phyloP scores from a whole-genome alignment of 1,140 invertebrate species.

The Listronotus oregonensis region DNA sequence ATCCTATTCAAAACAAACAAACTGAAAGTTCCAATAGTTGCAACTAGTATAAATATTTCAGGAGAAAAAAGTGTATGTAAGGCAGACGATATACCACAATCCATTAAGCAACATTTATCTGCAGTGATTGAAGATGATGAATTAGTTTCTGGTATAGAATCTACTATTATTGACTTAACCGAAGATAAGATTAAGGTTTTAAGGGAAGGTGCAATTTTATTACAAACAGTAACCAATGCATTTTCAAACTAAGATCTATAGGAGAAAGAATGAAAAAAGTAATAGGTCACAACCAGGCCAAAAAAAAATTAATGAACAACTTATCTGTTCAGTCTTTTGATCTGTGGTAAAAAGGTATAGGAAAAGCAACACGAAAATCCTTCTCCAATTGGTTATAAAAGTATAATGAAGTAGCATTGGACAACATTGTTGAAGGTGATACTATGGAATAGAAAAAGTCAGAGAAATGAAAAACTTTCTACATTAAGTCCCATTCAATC shows the following conservation, averaged over 20 bases:
- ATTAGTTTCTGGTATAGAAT: constrained; percentile 1
- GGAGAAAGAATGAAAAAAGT: too few species aligned
- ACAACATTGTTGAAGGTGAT: too few species aligned
- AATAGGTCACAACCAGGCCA: too few species aligned
- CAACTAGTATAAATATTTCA: constrained; percentile 1
- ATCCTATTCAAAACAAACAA: background rate
- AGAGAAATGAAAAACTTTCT: too few species aligned
- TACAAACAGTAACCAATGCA: background rate
- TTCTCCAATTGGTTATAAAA: too few species aligned
- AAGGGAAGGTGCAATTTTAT: background rate
- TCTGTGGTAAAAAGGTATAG: too few species aligned
- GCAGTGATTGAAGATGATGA: constrained; percentile 1
- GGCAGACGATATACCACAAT: constrained; percentile 1
- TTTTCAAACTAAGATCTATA: constrained; percentile 1
- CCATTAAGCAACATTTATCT: constrained; percentile 1
- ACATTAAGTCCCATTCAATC: too few species aligned
- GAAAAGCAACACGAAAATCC: too few species aligned
- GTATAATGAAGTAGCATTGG: too few species aligned
- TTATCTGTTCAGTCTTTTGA: too few species aligned
- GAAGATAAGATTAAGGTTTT: constrained; percentile 1
- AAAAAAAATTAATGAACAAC: too few species aligned
- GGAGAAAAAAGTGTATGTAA: constrained; percentile 1
- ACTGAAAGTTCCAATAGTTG: constrained; percentile 1
- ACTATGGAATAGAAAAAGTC: too few species aligned
- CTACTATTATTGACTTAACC: background rate